Base-by-base conservation (phyloP, 2,113 vertebrate species). In the Erythrocercus mccallii region DNA sequence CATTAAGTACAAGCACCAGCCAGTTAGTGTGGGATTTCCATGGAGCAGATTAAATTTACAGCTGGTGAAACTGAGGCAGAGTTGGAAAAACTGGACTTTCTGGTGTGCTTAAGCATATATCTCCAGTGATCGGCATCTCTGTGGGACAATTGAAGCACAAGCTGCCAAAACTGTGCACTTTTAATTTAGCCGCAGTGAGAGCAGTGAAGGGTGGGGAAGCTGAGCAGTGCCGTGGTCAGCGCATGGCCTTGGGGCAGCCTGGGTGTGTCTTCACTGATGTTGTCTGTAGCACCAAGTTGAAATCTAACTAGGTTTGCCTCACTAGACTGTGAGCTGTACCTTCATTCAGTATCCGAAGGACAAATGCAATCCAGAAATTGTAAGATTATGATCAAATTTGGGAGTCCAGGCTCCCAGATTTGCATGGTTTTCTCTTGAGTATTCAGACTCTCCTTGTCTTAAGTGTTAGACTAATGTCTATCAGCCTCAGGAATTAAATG, bases 401-500 rank as follows among this genome's bases (percentile, higher is more conserved):
- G 92, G 61, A 93, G 79, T 86, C 88, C 88, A 86, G 90, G 51
- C 69, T 94, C 60, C 27, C 79, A 88, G 54, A 96, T 95, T 90
- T 94, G 88, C 71, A 76, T 54, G 79, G 74, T 44, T 90, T 88
- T 91, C 92, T 96, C 72, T 88, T 74, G 90, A 96, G 92, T 68
- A 53, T 94, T 95, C 90, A 88, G 82, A 70, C 56, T 84, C 79
- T 78, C 85, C 93, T 94, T 94, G 90, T 91, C 94, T 96, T 93
- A 96, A 96, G 93, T 97, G 94, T 94, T 95, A 97, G 93, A 97
- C 94, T 94, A 94, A 92, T 83, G 95, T 95, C 92, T 96, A 88
- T 95, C 95, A 95, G 91, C 77, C 92, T 92, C 74, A 95, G 94
- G 89, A 95, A 95, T 91, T 92, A 91, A 95, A 92, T 92, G 91